Evolutionary conservation across 1,140 invertebrate genomes (phyloP).

Genomic region (Atta colombica): DNA sequence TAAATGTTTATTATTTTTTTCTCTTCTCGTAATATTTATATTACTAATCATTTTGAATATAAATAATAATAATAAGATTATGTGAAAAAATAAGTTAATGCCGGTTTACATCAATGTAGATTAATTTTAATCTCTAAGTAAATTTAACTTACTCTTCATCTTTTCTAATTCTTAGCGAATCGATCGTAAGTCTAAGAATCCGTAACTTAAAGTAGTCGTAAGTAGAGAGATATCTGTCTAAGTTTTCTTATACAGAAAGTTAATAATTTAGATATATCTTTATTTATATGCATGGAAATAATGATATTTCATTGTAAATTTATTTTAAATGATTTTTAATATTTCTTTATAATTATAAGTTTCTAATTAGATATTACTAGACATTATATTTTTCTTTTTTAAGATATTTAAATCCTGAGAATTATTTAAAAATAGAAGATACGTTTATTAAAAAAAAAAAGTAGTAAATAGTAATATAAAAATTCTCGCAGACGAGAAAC

Average conservation of each 20-base stretch:
- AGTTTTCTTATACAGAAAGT: not conserved
- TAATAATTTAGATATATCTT: not conserved
- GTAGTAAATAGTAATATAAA: not conserved
- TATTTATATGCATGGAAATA: not conserved
- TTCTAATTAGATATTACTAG: not conserved
- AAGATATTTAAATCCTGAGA: not conserved
- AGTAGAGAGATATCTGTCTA: no score
- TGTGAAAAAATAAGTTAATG: no score
- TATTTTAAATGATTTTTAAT: constrained; percentile 12
- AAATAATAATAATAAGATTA: no score
- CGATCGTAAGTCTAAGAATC: no score
- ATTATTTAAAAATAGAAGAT: constrained; percentile 4
- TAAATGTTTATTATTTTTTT: no score
- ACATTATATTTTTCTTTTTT: not conserved
- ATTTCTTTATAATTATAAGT: not conserved
- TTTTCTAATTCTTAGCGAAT: no score
- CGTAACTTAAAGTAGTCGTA: no score
- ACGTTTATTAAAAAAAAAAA: not conserved
- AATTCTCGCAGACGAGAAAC: not conserved
- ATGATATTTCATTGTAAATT: not conserved
- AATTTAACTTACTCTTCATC: no score
- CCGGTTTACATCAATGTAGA: no score
- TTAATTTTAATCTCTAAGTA: no score
- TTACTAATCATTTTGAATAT: no score
- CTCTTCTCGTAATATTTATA: no score